phyloP scores from a whole-genome alignment of 1,140 invertebrate species.

The Berghia stephanieae region DNA sequence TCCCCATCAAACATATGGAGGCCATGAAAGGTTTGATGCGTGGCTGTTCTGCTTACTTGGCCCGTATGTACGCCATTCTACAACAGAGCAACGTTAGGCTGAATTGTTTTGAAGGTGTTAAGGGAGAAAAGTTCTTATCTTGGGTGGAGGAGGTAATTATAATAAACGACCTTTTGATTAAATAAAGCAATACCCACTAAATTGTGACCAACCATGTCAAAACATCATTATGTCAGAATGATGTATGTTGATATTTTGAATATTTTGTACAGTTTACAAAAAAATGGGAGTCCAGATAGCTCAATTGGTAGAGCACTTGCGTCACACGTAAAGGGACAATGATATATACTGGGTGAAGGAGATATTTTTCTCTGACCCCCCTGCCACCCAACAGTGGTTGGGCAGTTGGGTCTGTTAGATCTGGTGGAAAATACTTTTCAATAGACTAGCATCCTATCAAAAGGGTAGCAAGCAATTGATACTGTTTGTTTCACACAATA shows the following conservation, averaged over 20 bases:
- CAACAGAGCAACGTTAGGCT: slow-evolving; percentile 54
- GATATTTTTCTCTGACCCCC: too few relatives aligned
- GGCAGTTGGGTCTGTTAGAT: too few relatives aligned
- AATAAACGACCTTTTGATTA: neutral
- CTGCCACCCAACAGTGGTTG: too few relatives aligned
- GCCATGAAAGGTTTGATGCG: slow-evolving; percentile 42
- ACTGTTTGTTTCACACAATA: too few relatives aligned
- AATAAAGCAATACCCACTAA: neutral
- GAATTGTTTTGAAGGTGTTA: slow-evolving; percentile 45
- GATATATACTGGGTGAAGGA: too few relatives aligned
- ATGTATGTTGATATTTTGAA: neutral
- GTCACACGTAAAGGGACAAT: too few relatives aligned
- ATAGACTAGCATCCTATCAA: too few relatives aligned
- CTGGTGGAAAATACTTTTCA: too few relatives aligned
- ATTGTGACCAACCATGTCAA: neutral
- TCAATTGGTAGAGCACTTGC: too few relatives aligned
- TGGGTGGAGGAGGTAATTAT: slow-evolving; percentile 50
- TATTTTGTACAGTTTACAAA: neutral
- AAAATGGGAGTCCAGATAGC: neutral
- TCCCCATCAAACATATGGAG: slow-evolving; percentile 41
- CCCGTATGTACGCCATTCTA: slow-evolving; percentile 52
- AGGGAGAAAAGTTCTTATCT: slow-evolving; percentile 46
- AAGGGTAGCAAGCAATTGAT: too few relatives aligned
- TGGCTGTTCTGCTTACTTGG: slow-evolving; percentile 50
- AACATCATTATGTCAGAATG: too few relatives aligned